Evolutionary conservation across 2,888 invertebrate genomes (phyloP).

Genomic region (Elysia crispata): DNA sequence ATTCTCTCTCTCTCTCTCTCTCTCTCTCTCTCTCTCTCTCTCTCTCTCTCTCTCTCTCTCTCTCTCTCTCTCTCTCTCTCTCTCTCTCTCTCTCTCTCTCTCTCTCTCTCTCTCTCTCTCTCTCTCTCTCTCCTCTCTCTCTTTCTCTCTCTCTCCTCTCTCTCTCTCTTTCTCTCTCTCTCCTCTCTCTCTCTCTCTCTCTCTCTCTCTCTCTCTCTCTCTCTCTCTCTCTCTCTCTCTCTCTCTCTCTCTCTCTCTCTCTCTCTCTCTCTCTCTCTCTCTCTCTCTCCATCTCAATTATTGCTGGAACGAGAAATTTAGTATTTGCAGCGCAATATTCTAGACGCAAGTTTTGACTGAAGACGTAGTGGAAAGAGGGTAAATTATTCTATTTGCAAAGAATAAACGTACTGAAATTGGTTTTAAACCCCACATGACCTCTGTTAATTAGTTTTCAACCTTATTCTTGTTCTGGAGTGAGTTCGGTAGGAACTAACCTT

Average conservation of each 20-base stretch:
- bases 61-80: too few species aligned
- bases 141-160: neutral
- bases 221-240: neutral
- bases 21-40: too few species aligned
- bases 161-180: neutral
- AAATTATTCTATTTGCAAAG: too few species aligned
- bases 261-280: neutral
- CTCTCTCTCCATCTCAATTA: too few species aligned
- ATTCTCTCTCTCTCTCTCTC: too few species aligned
- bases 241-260: neutral
- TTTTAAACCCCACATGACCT: too few species aligned
- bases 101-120: constrained; percentile 41
- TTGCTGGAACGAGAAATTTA: neutral
- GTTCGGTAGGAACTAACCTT: too few species aligned
- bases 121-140: neutral
- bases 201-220: neutral
- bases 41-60: too few species aligned
- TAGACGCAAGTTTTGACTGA: neutral
- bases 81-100: neutral
- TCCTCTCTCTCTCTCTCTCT: constrained; percentile 26
- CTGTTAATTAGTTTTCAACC: too few species aligned
- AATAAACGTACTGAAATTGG: too few species aligned
- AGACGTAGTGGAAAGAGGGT: neutral
- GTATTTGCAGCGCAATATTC: neutral
- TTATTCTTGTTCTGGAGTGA: too few species aligned